Percentiles rank a stretch among this genome's conserved stretches.
phyloP scores from a whole-genome alignment of 2,888 invertebrate genomes.

The Mythimna vitellina region DNA sequence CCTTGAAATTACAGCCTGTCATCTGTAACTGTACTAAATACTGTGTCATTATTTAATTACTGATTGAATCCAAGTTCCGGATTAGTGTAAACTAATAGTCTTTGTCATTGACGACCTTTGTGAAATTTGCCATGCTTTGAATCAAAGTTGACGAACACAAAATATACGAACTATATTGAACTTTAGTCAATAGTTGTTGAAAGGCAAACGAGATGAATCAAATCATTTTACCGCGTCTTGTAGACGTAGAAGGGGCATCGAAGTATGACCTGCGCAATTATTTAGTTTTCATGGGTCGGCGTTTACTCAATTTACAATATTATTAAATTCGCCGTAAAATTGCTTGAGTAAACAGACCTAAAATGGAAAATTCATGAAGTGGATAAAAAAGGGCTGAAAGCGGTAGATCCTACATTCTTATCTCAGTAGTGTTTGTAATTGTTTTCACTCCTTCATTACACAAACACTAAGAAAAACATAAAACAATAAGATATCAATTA shows the following conservation, averaged over 20 bases:
- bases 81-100: conserved; percentile 17
- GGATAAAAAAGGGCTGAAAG: conserved; percentile 1
- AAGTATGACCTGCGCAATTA: conserved; percentile 15
- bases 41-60: conserved; percentile 31
- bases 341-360: neutral
- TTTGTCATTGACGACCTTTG: conserved; percentile 16
- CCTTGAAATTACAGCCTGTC: conserved; percentile 33
- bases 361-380: neutral
- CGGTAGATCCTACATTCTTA: conserved; percentile 20
- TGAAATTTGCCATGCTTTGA: conserved; percentile 6
- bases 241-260: neutral
- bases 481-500: conserved; percentile 42
- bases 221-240: neutral
- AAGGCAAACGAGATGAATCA: neutral
- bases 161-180: neutral
- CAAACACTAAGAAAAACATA: no score
- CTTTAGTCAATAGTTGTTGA: neutral
- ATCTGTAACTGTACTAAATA: conserved; percentile 39
- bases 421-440: conserved; percentile 28
- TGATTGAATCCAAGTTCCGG: conserved; percentile 22
- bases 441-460: conserved; percentile 36
- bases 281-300: conserved; percentile 3
- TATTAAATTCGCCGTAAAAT: neutral
- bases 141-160: neutral
- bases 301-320: conserved; percentile 9